Evolutionary conservation across 2,888 invertebrate species (phyloP).

Genomic region (Microctonus brassicae): DNA sequence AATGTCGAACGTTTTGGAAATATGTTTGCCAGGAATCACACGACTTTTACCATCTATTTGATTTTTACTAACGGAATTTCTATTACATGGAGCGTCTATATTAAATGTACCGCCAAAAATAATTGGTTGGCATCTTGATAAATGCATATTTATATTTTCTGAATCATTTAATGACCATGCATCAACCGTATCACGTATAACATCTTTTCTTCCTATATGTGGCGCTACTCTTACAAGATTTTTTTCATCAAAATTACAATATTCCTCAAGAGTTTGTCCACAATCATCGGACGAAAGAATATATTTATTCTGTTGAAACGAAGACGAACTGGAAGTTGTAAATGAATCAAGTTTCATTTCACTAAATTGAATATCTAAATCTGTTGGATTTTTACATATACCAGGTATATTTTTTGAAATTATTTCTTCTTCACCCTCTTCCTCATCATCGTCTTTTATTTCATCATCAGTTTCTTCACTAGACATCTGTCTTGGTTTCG

Average conservation of each 20-base stretch:
- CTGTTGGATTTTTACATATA: conserved; percentile 50
- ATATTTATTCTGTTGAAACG: conserved; percentile 23
- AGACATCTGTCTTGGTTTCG: conserved; percentile 42
- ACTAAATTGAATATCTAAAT: conserved; percentile 63
- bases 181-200: conserved; percentile 77
- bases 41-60: conserved; percentile 35
- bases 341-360: conserved; percentile 54
- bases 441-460: not conserved
- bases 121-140: conserved; percentile 74
- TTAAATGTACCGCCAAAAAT: conserved; percentile 90
- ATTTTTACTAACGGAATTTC: conserved; percentile 35
- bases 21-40: conserved; percentile 43
- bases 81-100: conserved; percentile 79
- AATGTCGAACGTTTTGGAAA: conserved; percentile 71
- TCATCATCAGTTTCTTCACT: conserved; percentile 31
- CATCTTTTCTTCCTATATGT: conserved; percentile 70
- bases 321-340: conserved; percentile 47
- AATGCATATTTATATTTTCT: conserved; percentile 39
- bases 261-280: conserved; percentile 58
- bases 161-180: conserved; percentile 70
- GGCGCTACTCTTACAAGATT: conserved; percentile 65
- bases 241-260: conserved; percentile 65
- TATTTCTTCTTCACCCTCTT: conserved; percentile 34
- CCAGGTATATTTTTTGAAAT: not conserved
- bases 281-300: conserved; percentile 30